phyloP scores from a whole-genome alignment of 2,888 invertebrate genomes.

The Rambutsinella grinnellia region DNA sequence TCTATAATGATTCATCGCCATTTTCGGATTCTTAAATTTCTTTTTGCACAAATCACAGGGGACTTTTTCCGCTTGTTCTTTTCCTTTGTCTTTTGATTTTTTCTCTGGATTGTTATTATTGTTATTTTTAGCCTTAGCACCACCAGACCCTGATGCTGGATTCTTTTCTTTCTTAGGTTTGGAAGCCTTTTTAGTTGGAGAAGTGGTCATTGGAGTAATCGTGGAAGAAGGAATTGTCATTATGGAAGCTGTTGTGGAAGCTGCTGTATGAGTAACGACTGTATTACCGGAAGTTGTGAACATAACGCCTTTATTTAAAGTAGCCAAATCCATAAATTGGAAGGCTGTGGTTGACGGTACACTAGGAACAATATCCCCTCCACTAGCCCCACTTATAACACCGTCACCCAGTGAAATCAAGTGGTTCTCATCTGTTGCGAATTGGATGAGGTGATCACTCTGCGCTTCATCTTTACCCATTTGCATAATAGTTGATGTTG shows the following conservation, averaged over 20 bases:
- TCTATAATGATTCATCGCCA: conserved; percentile 61
- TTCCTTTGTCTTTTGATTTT: conserved; percentile 24
- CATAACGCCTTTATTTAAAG: conserved; percentile 20
- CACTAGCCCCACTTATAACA: background rate
- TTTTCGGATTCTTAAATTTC: conserved; percentile 64
- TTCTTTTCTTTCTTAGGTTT: conserved; percentile 17
- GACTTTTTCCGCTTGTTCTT: conserved; percentile 30
- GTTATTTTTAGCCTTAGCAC: conserved; percentile 27
- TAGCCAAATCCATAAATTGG: conserved; percentile 28
- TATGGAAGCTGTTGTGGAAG: conserved; percentile 41
- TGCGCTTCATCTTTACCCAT: conserved; percentile 43
- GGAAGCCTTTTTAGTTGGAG: conserved; percentile 17
- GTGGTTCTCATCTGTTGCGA: conserved; percentile 32
- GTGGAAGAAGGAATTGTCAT: conserved; percentile 23
- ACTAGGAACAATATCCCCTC: conserved; percentile 3
- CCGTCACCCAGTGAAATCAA: conserved; percentile 9
- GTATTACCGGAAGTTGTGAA: conserved; percentile 16
- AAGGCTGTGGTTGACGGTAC: conserved; percentile 18
- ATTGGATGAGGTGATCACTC: conserved; percentile 47
- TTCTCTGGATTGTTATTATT: conserved; percentile 2
- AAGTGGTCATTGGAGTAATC: background rate
- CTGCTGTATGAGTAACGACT: conserved; percentile 37
- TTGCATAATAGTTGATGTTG: conserved; percentile 43
- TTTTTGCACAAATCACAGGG: conserved; percentile 63
- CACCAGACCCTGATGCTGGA: conserved; percentile 22